Evolutionary conservation across 2,888 invertebrate genomes (phyloP), one percentile per base, ranked within the genome.

Genomic region (Zaprionus obscuricornis): DNA sequence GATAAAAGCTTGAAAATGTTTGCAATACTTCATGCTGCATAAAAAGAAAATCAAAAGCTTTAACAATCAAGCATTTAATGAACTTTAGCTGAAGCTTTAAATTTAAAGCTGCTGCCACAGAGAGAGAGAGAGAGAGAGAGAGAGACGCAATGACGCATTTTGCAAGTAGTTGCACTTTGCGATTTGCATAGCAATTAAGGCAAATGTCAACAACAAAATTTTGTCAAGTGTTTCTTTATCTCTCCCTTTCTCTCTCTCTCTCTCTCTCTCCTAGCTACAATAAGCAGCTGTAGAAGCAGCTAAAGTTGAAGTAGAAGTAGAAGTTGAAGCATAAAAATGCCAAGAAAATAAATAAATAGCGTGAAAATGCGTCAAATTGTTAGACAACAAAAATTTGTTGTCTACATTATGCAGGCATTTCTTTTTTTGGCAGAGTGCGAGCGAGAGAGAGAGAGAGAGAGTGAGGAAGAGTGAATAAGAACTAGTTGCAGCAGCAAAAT

Each of bases 281-380:
- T 11, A 8, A 6, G 3, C 29, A 10, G 6, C 29, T 6, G 20
- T n/a, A n/a, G n/a, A n/a, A n/a, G n/a, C n/a, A n/a, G n/a, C n/a
- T n/a, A n/a, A n/a, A n/a, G n/a, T n/a, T n/a, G n/a, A n/a, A n/a
- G n/a, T n/a, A n/a, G n/a, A n/a, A n/a, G n/a, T n/a, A n/a, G n/a
- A n/a, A n/a, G n/a, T n/a, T n/a, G n/a, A n/a, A n/a, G n/a, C 34
- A 37, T 11, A 20, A 17, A 45, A 52, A 27, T n/a, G 20, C 16
- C 27, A 42, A 51, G 37, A 66, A 66, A 67, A 65, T 64, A 85
- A 85, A 84, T 64, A 67, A 85, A 83, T 66, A 66, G 83, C 78
- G 78, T 85, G 81, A 79, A 79, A 79, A 85, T 83, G 82, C 84
- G 69, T 73, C 73, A 85, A 85, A 79, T 79, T 78, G 79, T 85